phyloP scores from a whole-genome alignment of 1,140 invertebrate species.

The Caerostris darwini region DNA sequence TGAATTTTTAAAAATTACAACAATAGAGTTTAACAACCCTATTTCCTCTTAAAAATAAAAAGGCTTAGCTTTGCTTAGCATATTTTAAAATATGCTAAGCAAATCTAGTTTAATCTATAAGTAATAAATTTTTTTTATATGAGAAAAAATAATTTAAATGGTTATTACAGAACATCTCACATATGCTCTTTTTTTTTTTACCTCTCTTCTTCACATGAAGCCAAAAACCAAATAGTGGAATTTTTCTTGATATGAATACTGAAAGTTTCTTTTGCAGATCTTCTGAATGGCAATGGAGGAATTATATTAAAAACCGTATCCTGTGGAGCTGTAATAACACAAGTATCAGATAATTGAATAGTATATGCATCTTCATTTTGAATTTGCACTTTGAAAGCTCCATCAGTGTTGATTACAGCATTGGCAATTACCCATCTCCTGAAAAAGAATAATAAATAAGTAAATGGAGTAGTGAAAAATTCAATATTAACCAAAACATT shows the following conservation, averaged over 20 bases:
- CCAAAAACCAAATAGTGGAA: constrained; percentile 57
- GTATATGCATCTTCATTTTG: neutral
- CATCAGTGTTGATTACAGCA: constrained; percentile 19
- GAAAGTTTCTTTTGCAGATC: constrained; percentile 43
- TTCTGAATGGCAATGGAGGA: constrained; percentile 31
- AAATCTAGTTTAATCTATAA: too few relatives aligned
- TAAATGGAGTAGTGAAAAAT: too few relatives aligned
- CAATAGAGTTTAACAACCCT: too few relatives aligned
- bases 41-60: too few relatives aligned
- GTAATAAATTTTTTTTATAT: too few relatives aligned
- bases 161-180: too few relatives aligned
- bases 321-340: constrained; percentile 34
- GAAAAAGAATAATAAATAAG: neutral
- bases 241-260: neutral
- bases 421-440: constrained; percentile 53
- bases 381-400: neutral
- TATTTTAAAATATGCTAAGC: too few relatives aligned
- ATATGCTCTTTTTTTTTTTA: neutral
- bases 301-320: neutral
- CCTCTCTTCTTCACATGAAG: constrained; percentile 58
- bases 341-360: neutral
- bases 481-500: too few relatives aligned
- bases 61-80: too few relatives aligned
- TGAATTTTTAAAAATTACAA: too few relatives aligned
- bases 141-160: too few relatives aligned